A percentile compares a stretch with the other conserved stretches of the same genome.
Evolutionary conservation across 2,113 vertebrate genomes (phyloP).

Genomic region (Muntiacus reevesi): DNA sequence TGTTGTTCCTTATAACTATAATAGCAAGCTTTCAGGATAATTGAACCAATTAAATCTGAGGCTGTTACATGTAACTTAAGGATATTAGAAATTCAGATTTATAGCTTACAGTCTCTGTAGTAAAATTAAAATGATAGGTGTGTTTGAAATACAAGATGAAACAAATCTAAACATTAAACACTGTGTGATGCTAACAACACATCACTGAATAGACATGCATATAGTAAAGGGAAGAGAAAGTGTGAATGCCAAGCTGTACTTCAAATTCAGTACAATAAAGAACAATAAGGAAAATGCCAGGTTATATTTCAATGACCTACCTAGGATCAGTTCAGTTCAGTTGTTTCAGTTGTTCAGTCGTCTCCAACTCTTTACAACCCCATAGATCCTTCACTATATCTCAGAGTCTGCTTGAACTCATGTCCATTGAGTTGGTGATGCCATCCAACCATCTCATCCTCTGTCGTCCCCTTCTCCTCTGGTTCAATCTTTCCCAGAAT

Average conservation of each 20-base stretch:
- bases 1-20: slow-evolving; percentile 1
- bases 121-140: slow-evolving; percentile 53
- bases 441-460: neutral
- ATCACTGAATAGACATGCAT: neutral
- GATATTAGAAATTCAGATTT: slow-evolving; percentile 1
- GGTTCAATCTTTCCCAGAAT: neutral
- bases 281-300: neutral
- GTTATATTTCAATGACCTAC: slow-evolving; percentile 4
- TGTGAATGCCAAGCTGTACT: slow-evolving; percentile 27
- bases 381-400: neutral
- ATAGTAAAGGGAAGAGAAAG: slow-evolving; percentile 19
- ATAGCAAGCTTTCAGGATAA: slow-evolving; percentile 30
- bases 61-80: slow-evolving; percentile 18
- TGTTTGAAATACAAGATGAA: slow-evolving; percentile 33
- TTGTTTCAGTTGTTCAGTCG: neutral
- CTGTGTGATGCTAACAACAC: neutral
- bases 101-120: neutral
- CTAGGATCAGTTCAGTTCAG: neutral
- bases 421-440: neutral
- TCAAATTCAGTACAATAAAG: neutral
- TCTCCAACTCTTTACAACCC: neutral
- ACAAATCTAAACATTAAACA: slow-evolving; percentile 2
- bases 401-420: neutral
- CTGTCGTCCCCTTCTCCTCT: neutral
- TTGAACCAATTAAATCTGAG: slow-evolving; percentile 15